phyloP scores from a whole-genome alignment of 2,888 invertebrate species.

The Ceraclea dissimilis region DNA sequence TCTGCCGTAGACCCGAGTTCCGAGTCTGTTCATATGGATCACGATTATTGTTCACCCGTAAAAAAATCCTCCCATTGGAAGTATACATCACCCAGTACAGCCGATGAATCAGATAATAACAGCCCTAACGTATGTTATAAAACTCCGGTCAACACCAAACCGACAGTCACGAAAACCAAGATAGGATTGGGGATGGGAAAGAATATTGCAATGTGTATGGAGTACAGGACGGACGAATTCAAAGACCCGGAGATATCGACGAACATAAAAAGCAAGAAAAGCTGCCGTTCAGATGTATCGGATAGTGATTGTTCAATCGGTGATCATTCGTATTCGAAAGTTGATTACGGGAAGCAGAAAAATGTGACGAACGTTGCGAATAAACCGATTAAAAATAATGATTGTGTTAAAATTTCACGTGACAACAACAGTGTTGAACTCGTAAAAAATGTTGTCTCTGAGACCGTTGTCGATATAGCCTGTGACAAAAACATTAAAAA shows the following conservation, averaged over 20 bases:
- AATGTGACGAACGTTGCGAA: neutral
- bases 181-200: conserved; percentile 31
- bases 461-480: neutral
- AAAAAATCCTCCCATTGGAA: neutral
- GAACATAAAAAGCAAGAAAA: neutral
- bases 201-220: conserved; percentile 27
- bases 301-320: too few relatives aligned
- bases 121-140: conserved; percentile 4
- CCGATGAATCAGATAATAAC: conserved; percentile 28
- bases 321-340: conserved; percentile 21
- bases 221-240: conserved; percentile 10
- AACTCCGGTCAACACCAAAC: too few relatives aligned
- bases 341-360: conserved; percentile 4
- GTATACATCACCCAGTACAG: conserved; percentile 23
- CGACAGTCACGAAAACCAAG: conserved; percentile 21
- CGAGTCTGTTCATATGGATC: conserved; percentile 42
- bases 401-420: too few relatives aligned
- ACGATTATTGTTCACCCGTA: conserved; percentile 46
- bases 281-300: conserved; percentile 16
- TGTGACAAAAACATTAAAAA: conserved; percentile 11
- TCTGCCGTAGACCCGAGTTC: too few relatives aligned
- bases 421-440: neutral
- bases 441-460: neutral
- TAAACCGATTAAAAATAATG: too few relatives aligned
- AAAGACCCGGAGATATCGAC: neutral